These are phyloP conservation scores for Amphilophus citrinellus DNA, from an alignment of 2,113 vertebrate species.

Conservation along the genomic window DNA sequence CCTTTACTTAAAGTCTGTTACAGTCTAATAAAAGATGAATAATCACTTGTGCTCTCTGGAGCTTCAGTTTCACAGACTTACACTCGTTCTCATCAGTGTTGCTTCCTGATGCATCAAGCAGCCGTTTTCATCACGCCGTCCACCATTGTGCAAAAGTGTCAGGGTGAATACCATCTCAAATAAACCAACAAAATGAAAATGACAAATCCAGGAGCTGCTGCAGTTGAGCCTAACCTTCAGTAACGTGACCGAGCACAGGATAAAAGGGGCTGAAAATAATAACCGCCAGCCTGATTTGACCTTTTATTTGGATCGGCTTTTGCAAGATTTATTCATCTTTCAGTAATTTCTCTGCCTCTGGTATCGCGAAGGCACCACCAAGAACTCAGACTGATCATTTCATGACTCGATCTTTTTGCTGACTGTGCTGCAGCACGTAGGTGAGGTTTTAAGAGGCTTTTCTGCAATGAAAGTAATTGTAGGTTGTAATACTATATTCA, in stretches of 20 bases:
- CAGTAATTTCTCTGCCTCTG: not conserved
- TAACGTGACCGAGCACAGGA: not conserved
- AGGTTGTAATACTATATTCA: constrained; percentile 18
- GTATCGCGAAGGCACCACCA: not conserved
- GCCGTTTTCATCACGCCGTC: not conserved
- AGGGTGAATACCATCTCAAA: not conserved
- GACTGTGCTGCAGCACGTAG: not conserved
- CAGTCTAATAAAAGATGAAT: not conserved
- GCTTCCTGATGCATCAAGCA: not conserved
- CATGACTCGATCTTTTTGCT: not conserved
- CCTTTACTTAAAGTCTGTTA: not conserved
- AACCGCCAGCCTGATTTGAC: not conserved
- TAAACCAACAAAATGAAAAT: not conserved
- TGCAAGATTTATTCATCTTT: not conserved
- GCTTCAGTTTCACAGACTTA: too few species aligned
- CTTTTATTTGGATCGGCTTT: not conserved
- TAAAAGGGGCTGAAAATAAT: not conserved
- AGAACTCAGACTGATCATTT: not conserved
- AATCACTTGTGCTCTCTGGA: not conserved
- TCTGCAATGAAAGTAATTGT: constrained; percentile 27
- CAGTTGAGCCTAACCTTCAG: not conserved
- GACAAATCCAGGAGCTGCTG: not conserved
- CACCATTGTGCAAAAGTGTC: not conserved
- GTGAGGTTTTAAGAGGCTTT: constrained; percentile 24
- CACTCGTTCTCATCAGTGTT: not conserved